phyloP scores from a whole-genome alignment of 2,888 invertebrate genomes.

The Physocephala rufipes region DNA sequence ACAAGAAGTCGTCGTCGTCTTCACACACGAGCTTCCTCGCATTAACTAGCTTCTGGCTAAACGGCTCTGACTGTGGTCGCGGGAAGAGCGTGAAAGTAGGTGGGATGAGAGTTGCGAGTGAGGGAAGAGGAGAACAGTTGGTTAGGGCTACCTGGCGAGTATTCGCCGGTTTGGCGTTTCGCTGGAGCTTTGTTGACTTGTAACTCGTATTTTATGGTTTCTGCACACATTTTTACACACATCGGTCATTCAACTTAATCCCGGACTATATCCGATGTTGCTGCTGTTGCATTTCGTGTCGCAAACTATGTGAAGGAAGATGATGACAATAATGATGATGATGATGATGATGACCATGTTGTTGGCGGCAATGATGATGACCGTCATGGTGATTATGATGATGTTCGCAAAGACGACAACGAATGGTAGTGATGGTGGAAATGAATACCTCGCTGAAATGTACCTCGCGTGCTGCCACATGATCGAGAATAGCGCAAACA shows the following conservation, averaged over 20 bases:
- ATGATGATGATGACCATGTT: neutral
- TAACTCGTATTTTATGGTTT: constrained; percentile 60
- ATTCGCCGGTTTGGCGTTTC: constrained; percentile 4
- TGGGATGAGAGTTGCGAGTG: neutral
- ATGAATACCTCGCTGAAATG: neutral
- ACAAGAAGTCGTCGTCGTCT: neutral
- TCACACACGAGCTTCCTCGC: constrained; percentile 21
- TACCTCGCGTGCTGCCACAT: constrained; percentile 31
- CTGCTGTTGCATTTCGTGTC: constrained; percentile 37
- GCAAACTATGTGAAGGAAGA: constrained; percentile 30
- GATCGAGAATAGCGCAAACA: neutral
- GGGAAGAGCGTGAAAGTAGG: no score
- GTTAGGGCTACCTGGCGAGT: neutral
- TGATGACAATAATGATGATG: neutral
- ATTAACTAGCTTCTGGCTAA: constrained; percentile 20
- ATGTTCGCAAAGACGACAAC: neutral
- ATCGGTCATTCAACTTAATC: constrained; percentile 60
- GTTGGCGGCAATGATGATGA: neutral
- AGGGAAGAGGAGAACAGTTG: neutral
- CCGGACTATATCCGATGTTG: constrained; percentile 8
- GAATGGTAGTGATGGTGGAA: neutral
- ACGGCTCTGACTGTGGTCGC: neutral
- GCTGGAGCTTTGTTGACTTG: constrained; percentile 19
- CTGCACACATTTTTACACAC: constrained; percentile 60
- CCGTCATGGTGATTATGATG: neutral